These are phyloP conservation scores for Puffinus mauretanicus DNA, from an alignment of 2,113 vertebrate genomes.

Conservation along the genomic window DNA sequence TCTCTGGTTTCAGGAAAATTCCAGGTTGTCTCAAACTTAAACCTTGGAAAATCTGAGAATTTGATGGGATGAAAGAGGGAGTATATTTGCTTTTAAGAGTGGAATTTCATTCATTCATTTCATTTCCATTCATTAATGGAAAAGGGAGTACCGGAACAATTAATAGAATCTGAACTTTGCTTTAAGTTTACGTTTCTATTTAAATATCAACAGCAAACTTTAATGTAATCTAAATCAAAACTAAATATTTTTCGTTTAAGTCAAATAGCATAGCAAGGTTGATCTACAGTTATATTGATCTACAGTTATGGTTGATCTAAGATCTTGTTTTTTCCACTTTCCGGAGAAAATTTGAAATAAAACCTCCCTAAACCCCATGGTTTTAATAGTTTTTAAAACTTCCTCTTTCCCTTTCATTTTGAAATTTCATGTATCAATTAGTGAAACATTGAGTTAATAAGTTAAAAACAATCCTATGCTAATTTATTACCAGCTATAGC, in stretches of 20 bases:
- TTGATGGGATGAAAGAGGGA: neutral
- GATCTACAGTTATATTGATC: neutral
- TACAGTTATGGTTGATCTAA: neutral
- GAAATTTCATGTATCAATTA: neutral
- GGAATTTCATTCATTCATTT: neutral
- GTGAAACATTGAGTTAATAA: neutral
- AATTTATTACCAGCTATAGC: neutral
- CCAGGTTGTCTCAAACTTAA: neutral
- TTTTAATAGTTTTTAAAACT: neutral
- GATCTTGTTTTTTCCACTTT: neutral
- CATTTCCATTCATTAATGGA: neutral
- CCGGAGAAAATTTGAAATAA: neutral
- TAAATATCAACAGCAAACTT: neutral
- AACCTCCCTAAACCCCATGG: neutral
- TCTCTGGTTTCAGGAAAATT: neutral
- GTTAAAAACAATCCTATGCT: neutral
- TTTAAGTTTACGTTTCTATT: neutral
- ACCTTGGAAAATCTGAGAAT: neutral
- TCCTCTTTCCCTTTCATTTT: neutral
- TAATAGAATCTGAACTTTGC: neutral
- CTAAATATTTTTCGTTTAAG: neutral
- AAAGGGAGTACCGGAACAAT: neutral
- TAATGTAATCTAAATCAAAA: neutral
- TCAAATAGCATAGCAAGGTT: neutral
- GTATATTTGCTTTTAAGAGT: neutral